Evolutionary conservation across 2,888 invertebrate genomes (phyloP).

Genomic region (Drosophila meridiana): DNA sequence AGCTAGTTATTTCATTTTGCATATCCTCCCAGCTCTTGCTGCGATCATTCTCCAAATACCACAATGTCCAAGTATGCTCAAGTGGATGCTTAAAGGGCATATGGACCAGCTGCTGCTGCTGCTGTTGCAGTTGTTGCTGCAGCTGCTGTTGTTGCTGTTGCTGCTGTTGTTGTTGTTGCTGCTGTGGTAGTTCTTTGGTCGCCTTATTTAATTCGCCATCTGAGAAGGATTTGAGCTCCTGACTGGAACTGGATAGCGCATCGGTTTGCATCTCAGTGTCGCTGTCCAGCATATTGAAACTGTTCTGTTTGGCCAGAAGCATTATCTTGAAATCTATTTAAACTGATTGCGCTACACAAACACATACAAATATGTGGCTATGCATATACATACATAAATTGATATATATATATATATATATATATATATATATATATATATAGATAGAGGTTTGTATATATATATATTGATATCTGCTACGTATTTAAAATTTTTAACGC

Average conservation of each 20-base stretch:
- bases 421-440: background rate
- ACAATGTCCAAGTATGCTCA: constrained; percentile 97
- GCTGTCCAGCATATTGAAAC: constrained; percentile 44
- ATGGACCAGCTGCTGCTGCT: constrained; percentile 32
- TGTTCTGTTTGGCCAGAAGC: constrained; percentile 50
- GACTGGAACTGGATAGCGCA: constrained; percentile 38
- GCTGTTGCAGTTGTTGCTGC: background rate
- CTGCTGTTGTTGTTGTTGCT: background rate
- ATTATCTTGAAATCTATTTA: constrained; percentile 13
- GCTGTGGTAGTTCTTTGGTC: constrained; percentile 2
- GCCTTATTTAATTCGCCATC: constrained; percentile 27
- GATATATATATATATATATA: background rate
- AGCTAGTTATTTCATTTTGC: constrained; percentile 95
- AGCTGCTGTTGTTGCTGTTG: background rate
- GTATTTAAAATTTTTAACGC: constrained; percentile 21
- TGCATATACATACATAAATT: background rate
- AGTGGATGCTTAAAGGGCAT: constrained; percentile 92
- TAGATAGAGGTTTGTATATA: background rate
- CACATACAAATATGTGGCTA: background rate
- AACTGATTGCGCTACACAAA: background rate
- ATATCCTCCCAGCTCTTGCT: constrained; percentile 94
- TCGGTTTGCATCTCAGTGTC: constrained; percentile 42
- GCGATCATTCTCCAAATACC: constrained; percentile 98
- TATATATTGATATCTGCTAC: background rate
- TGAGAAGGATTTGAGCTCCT: constrained; percentile 35